These are phyloP conservation scores for Gymnoscopelus microlampas DNA, from an alignment of 2,797 vertebrate genomes.

Conservation along the genomic window DNA sequence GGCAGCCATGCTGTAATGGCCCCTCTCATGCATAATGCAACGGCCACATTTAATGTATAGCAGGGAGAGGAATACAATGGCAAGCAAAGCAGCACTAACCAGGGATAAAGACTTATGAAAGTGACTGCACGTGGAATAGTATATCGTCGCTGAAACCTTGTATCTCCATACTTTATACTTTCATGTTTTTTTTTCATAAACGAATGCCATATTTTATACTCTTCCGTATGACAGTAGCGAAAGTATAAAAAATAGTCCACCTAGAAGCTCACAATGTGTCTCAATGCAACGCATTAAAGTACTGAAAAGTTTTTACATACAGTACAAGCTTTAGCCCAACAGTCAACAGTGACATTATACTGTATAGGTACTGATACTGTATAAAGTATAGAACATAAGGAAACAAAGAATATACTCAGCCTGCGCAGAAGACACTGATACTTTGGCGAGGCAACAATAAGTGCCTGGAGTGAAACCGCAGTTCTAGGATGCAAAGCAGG, in stretches of 20 bases:
- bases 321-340: too few relatives aligned
- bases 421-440: conserved; percentile 2
- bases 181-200: too few relatives aligned
- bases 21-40: conserved; percentile 64
- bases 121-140: conserved; percentile 6
- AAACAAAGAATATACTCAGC: not conserved
- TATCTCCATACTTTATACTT: too few relatives aligned
- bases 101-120: conserved; percentile 33
- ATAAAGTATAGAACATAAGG: not conserved
- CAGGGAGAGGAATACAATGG: conserved; percentile 51
- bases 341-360: too few relatives aligned
- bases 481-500: conserved; percentile 37
- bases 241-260: not conserved
- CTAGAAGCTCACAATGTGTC: not conserved
- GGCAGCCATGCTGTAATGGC: conserved; percentile 50
- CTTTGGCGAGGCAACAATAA: conserved; percentile 1
- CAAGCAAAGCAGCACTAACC: conserved; percentile 20
- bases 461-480: conserved; percentile 23
- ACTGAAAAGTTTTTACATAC: too few relatives aligned
- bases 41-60: conserved; percentile 53
- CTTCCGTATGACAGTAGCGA: too few relatives aligned
- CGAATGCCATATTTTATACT: too few relatives aligned
- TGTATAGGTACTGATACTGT: conserved; percentile 12
- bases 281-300: too few relatives aligned
- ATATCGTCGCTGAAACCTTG: too few relatives aligned